These are phyloP conservation scores for Clarias laeviceps DNA, from an alignment of 2,797 vertebrate species.

Conservation along the genomic window DNA sequence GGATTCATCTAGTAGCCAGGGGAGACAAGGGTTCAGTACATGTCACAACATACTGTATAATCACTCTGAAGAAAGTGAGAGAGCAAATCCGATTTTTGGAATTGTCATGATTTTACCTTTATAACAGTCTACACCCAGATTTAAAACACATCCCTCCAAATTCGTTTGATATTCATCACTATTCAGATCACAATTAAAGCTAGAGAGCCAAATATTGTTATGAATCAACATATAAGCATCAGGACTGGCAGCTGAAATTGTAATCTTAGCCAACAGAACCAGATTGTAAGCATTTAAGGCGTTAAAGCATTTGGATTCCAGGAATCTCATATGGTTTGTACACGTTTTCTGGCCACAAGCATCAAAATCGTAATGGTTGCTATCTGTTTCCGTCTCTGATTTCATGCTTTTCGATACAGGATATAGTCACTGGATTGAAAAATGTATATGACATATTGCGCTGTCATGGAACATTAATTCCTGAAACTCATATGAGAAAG, in stretches of 20 bases:
- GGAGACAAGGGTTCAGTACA: background rate
- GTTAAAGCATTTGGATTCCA: background rate
- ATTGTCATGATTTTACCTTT: background rate
- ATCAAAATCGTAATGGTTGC: background rate
- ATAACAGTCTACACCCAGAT: background rate
- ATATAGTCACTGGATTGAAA: background rate
- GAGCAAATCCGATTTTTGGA: background rate
- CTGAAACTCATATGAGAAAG: background rate
- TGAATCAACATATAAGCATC: background rate
- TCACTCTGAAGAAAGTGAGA: background rate
- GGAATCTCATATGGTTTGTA: background rate
- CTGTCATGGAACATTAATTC: background rate
- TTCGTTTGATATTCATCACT: background rate
- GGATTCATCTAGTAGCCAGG: background rate
- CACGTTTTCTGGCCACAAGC: background rate
- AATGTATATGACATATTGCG: background rate
- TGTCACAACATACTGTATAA: background rate
- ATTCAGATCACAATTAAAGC: background rate
- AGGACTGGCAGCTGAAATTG: background rate
- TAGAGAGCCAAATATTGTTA: background rate
- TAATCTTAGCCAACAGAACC: background rate
- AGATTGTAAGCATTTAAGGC: background rate
- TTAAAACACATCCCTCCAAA: background rate
- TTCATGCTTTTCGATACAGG: background rate
- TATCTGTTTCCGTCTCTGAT: background rate